A percentile compares a stretch with the other conserved stretches of the same genome.
These are phyloP conservation scores for Drosophila baimaii DNA, from an alignment of 1,140 invertebrate genomes.

Conservation along the genomic window DNA sequence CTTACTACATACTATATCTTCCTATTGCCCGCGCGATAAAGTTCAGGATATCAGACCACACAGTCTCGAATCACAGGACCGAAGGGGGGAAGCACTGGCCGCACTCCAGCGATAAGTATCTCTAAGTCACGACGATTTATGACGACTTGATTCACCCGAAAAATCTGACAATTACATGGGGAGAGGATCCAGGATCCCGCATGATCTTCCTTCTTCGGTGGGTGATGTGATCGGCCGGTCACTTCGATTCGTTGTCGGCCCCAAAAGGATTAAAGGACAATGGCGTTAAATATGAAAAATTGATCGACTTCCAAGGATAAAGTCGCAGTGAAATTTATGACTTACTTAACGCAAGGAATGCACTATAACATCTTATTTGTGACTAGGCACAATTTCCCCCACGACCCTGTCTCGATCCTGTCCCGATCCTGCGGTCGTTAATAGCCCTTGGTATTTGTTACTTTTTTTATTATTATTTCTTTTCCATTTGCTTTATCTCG, in stretches of 20 bases:
- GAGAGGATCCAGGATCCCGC: slow-evolving; percentile 51
- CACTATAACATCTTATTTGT: slow-evolving; percentile 33
- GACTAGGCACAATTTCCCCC: slow-evolving; percentile 60
- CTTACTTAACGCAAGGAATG: slow-evolving; percentile 60
- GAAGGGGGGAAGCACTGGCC: not conserved
- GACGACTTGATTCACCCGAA: slow-evolving; percentile 65
- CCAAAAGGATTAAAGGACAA: slow-evolving; percentile 71
- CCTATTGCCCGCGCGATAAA: not conserved
- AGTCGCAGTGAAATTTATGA: slow-evolving; percentile 79
- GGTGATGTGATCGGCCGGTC: not conserved
- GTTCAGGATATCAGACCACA: slow-evolving; percentile 35
- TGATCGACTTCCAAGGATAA: slow-evolving; percentile 67
- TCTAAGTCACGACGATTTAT: slow-evolving; percentile 66
- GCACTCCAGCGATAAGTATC: slow-evolving; percentile 55
- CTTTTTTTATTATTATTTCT: slow-evolving; percentile 56
- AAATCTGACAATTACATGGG: slow-evolving; percentile 47
- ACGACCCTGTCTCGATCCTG: slow-evolving; percentile 15
- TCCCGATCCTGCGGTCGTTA: slow-evolving; percentile 72
- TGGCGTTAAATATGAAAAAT: slow-evolving; percentile 75
- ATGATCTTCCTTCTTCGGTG: slow-evolving; percentile 44
- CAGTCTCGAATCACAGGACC: slow-evolving; percentile 7
- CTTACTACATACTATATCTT: slow-evolving; percentile 23
- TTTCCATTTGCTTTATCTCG: slow-evolving; percentile 59
- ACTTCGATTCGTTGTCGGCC: not conserved
- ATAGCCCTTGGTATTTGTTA: slow-evolving; percentile 59